phyloP scores from a whole-genome alignment of 1,140 invertebrate genomes.

The Drosophila nannoptera region DNA sequence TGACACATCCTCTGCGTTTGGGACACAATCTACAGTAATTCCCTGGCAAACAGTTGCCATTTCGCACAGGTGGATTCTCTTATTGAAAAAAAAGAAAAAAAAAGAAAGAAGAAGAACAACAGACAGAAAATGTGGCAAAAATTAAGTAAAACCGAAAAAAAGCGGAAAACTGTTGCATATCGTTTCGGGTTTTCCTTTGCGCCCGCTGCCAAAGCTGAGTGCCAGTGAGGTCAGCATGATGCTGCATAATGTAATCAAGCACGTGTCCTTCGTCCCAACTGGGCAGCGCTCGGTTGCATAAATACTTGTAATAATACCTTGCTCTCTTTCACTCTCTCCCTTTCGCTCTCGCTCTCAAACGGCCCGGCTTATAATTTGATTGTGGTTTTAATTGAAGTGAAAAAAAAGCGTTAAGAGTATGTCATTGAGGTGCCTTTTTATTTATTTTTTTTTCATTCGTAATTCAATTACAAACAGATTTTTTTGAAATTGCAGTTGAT shows the following conservation, averaged over 20 bases:
- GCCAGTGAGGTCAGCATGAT: constrained; percentile 29
- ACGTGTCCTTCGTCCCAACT: constrained; percentile 8
- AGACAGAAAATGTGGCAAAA: neutral
- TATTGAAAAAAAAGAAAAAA: neutral
- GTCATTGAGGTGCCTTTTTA: neutral
- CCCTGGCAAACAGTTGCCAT: neutral
- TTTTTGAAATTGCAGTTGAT: too few relatives aligned
- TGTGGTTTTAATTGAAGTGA: constrained; percentile 3
- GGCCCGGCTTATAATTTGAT: constrained; percentile 5
- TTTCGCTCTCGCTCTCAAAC: neutral
- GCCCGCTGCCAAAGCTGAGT: constrained; percentile 19
- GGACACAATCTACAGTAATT: neutral
- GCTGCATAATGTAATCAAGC: constrained; percentile 24
- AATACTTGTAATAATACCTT: constrained; percentile 8
- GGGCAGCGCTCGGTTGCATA: constrained; percentile 23
- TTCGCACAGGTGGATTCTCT: neutral
- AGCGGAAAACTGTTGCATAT: neutral
- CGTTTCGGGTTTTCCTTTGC: neutral
- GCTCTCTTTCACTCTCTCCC: too few relatives aligned
- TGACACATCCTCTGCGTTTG: neutral
- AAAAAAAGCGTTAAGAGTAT: neutral
- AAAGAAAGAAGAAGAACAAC: neutral
- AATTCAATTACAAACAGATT: neutral
- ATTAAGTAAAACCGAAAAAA: neutral
- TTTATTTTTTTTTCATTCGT: too few relatives aligned